Percentiles rank a stretch among this genome's conserved stretches.
phyloP scores from a whole-genome alignment of 1,140 invertebrate species.

The Hyles vespertilio region DNA sequence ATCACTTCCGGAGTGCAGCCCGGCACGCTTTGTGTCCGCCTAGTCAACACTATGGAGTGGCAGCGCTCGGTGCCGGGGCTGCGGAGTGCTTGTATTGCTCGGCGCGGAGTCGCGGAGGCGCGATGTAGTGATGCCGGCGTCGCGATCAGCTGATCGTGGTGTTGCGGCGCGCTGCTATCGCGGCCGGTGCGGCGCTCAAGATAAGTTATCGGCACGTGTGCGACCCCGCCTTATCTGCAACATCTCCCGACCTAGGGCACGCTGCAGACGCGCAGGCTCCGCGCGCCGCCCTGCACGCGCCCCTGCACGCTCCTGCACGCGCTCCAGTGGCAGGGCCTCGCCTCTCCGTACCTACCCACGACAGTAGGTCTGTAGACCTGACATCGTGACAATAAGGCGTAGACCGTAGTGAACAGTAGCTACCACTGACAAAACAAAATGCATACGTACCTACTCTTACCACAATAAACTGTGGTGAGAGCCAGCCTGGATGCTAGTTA shows the following conservation, averaged over 20 bases:
- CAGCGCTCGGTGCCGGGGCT: too few relatives aligned
- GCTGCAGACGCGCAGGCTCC: conserved; percentile 2
- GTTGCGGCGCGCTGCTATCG: conserved; percentile 5
- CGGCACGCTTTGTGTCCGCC: too few relatives aligned
- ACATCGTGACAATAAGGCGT: too few relatives aligned
- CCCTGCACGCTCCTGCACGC: too few relatives aligned
- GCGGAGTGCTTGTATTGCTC: neutral
- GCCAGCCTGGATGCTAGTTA: too few relatives aligned
- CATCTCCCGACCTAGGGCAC: conserved; percentile 23
- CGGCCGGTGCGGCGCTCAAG: conserved; percentile 5
- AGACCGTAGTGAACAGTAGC: too few relatives aligned
- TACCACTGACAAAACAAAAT: too few relatives aligned
- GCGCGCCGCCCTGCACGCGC: conserved; percentile 13
- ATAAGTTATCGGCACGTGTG: conserved; percentile 25
- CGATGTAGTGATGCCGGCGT: conserved; percentile 1
- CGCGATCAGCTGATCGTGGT: conserved; percentile 10
- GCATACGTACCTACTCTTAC: too few relatives aligned
- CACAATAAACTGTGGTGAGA: too few relatives aligned
- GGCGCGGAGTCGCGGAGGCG: neutral
- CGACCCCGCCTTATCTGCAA: conserved; percentile 20
- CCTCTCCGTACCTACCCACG: too few relatives aligned
- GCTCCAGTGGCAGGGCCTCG: neutral
- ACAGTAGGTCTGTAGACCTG: too few relatives aligned
- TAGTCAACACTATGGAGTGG: too few relatives aligned
- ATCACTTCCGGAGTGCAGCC: neutral